These are phyloP conservation scores for Melikaiella ostensackeni DNA, from an alignment of 2,888 invertebrate genomes.

Conservation along the genomic window DNA sequence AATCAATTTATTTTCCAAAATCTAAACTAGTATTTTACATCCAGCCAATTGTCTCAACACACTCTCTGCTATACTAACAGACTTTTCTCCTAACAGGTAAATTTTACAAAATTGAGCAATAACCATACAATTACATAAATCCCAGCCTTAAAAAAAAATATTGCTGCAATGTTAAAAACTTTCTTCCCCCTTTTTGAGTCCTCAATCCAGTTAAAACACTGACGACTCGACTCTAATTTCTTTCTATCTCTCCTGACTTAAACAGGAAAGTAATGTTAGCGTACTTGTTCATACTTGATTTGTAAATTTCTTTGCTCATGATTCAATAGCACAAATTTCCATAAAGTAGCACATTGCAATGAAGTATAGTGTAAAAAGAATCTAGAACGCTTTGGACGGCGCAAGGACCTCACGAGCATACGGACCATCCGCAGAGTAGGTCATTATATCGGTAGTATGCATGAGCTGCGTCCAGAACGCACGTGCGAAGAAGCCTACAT, in stretches of 20 bases:
- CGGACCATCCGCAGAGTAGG: slow-evolving; percentile 66
- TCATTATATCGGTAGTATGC: slow-evolving; percentile 67
- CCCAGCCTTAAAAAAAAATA: too few species aligned
- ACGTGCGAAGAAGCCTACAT: slow-evolving; percentile 69
- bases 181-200: background rate
- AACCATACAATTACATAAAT: too few species aligned
- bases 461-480: slow-evolving; percentile 61
- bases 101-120: too few species aligned
- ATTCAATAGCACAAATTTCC: slow-evolving; percentile 16
- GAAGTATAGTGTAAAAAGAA: slow-evolving; percentile 52
- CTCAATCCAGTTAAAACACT: background rate
- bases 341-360: slow-evolving; percentile 39
- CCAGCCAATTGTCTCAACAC: too few species aligned
- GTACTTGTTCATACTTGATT: background rate
- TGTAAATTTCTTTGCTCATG: background rate
- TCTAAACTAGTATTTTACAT: too few species aligned
- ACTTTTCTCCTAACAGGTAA: too few species aligned
- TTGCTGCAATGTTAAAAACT: background rate
- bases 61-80: too few species aligned
- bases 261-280: background rate
- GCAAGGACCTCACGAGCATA: slow-evolving; percentile 60
- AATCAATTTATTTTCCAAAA: too few species aligned
- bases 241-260: background rate
- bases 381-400: slow-evolving; percentile 60
- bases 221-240: background rate